Percentiles rank a stretch among this genome's conserved stretches.
Conservation (phyloP, 2,113 vertebrate genomes). For the Bothrops jararaca region DNA sequence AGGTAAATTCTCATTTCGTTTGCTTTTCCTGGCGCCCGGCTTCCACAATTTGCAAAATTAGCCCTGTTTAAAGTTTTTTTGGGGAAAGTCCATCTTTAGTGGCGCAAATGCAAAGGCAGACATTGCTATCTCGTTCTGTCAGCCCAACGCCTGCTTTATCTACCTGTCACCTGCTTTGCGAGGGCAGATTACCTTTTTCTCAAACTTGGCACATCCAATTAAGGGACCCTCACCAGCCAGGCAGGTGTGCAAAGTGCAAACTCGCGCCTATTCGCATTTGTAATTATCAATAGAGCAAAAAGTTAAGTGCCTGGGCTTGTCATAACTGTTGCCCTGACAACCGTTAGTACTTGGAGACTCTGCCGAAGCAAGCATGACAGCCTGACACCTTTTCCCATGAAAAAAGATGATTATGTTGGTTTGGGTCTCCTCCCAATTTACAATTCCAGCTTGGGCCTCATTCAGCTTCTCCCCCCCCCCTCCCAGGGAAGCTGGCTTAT, state of each 20-base stretch:
- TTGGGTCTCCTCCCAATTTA: neutral
- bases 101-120: constrained; percentile 58
- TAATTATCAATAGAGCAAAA: constrained; percentile 75
- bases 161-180: constrained; percentile 73
- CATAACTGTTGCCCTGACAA: constrained; percentile 69
- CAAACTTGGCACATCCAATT: constrained; percentile 76
- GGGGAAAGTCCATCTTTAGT: constrained; percentile 33
- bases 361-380: constrained; percentile 64
- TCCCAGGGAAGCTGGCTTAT: neutral
- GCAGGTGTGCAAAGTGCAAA: constrained; percentile 77
- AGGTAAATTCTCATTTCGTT: too few species aligned
- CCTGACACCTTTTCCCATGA: constrained; percentile 63
- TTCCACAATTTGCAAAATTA: constrained; percentile 29
- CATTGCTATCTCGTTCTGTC: constrained; percentile 73
- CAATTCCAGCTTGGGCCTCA: constrained; percentile 12
- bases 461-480: neutral
- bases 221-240: constrained; percentile 71
- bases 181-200: constrained; percentile 75
- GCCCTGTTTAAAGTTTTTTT: constrained; percentile 23
- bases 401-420: constrained; percentile 54
- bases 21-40: too few species aligned
- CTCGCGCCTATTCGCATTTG: constrained; percentile 72
- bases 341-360: constrained; percentile 54
- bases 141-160: constrained; percentile 69
- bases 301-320: constrained; percentile 64